These are phyloP conservation scores for Rhysida immarginata DNA, from an alignment of 1,140 invertebrate genomes.

Conservation along the genomic window DNA sequence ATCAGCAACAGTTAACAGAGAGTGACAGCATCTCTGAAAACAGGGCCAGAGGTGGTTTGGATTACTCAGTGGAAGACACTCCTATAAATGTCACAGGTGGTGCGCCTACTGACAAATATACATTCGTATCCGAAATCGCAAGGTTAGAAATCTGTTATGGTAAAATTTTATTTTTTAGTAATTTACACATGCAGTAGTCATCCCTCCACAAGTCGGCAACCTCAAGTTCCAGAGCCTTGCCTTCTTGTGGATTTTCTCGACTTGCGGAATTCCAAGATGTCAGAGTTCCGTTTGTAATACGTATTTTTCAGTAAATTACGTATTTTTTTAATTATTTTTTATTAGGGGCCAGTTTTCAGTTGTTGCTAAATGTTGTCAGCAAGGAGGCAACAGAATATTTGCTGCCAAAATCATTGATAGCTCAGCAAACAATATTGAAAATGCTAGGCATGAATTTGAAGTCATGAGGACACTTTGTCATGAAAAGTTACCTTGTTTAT, in stretches of 20 bases:
- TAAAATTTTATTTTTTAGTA: too few species aligned
- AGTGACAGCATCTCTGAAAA: conserved; percentile 39
- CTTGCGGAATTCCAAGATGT: too few species aligned
- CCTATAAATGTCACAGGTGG: conserved; percentile 38
- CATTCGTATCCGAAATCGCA: conserved; percentile 63
- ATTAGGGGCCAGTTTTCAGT: conserved; percentile 65
- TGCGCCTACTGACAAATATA: conserved; percentile 48
- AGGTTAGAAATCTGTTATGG: too few species aligned
- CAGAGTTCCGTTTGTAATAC: too few species aligned
- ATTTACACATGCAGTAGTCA: too few species aligned
- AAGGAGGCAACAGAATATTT: conserved; percentile 44
- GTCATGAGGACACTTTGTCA: conserved; percentile 62
- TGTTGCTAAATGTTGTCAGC: conserved; percentile 65
- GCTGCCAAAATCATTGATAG: conserved; percentile 62
- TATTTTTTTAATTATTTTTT: conserved; percentile 10
- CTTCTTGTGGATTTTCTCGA: too few species aligned
- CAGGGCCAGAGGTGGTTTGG: conserved; percentile 28
- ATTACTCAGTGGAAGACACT: conserved; percentile 55
- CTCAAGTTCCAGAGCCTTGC: too few species aligned
- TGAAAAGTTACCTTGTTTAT: conserved; percentile 59
- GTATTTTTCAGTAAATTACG: too few species aligned
- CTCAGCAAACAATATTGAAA: conserved; percentile 27
- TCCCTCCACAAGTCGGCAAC: too few species aligned
- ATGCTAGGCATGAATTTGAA: conserved; percentile 58
- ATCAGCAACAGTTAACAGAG: conserved; percentile 66